Evolutionary conservation across 2,888 invertebrate species (phyloP).

Genomic region (Parasteatoda lunata): DNA sequence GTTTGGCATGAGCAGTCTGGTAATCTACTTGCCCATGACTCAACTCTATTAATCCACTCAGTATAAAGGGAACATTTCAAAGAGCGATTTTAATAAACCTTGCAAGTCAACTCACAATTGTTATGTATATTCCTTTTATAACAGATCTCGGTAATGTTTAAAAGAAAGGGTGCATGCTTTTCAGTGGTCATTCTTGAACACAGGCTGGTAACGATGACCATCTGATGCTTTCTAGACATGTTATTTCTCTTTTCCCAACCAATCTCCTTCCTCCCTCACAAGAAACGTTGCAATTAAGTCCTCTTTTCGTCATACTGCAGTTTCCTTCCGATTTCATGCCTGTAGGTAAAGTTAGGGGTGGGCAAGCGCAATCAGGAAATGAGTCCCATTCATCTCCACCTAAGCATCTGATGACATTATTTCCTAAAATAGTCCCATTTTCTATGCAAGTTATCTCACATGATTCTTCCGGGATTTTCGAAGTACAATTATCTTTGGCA

Average conservation of each 20-base stretch:
- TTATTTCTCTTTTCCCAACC: neutral
- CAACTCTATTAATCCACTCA: too few relatives aligned
- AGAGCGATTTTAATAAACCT: too few relatives aligned
- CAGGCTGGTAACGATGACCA: constrained; percentile 1
- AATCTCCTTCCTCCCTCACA: neutral
- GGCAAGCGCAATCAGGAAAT: constrained; percentile 14
- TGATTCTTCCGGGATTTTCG: neutral
- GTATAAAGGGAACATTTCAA: too few relatives aligned
- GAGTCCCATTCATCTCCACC: neutral
- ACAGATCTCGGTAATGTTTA: too few relatives aligned
- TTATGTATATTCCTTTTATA: too few relatives aligned
- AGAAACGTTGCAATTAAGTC: neutral
- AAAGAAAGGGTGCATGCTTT: too few relatives aligned
- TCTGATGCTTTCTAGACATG: neutral
- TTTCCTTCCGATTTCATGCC: neutral
- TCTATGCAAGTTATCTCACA: constrained; percentile 7
- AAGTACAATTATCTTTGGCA: neutral
- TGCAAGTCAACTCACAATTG: too few relatives aligned
- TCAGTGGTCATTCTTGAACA: too few relatives aligned
- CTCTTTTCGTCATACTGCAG: neutral
- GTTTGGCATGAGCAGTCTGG: too few relatives aligned
- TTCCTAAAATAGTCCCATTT: neutral
- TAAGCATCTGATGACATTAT: constrained; percentile 3
- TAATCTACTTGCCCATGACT: too few relatives aligned
- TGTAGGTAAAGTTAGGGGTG: neutral